Conservation (phyloP, 2,888 invertebrate species). For the Caenorhabditis sp. region DNA sequence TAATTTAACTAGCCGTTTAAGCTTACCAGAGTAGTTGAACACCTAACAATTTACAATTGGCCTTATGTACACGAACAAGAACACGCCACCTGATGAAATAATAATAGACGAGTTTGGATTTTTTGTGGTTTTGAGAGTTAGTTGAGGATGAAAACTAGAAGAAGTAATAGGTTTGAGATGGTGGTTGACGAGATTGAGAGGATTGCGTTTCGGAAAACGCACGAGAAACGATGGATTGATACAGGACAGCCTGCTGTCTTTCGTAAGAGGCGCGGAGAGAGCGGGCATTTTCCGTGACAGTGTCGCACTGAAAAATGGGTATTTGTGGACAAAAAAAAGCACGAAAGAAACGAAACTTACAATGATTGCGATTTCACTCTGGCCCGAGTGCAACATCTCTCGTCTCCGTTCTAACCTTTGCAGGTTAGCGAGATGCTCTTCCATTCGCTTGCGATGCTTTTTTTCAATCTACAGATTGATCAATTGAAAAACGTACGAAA, state of each 20-base stretch:
- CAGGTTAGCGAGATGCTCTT: conserved; percentile 12
- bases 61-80: background rate
- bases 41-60: background rate
- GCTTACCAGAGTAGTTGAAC: background rate
- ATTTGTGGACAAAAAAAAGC: background rate
- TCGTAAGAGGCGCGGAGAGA: conserved; percentile 30
- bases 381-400: conserved; percentile 27
- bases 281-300: conserved; percentile 20
- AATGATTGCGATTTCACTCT: conserved; percentile 31
- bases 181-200: background rate
- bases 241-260: conserved; percentile 21
- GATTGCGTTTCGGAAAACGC: background rate
- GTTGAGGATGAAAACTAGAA: background rate
- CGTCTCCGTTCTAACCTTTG: conserved; percentile 17
- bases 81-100: background rate
- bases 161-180: background rate
- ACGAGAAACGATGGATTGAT: conserved; percentile 10
- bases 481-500: background rate
- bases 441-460: conserved; percentile 16
- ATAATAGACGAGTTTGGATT: no score
- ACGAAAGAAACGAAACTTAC: conserved; percentile 11
- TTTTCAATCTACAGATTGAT: conserved; percentile 29
- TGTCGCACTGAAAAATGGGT: conserved; percentile 32
- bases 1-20: conserved; percentile 8
- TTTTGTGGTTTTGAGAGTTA: no score